phyloP scores from a whole-genome alignment of 2,797 vertebrate species.

The Pteropus rufus region DNA sequence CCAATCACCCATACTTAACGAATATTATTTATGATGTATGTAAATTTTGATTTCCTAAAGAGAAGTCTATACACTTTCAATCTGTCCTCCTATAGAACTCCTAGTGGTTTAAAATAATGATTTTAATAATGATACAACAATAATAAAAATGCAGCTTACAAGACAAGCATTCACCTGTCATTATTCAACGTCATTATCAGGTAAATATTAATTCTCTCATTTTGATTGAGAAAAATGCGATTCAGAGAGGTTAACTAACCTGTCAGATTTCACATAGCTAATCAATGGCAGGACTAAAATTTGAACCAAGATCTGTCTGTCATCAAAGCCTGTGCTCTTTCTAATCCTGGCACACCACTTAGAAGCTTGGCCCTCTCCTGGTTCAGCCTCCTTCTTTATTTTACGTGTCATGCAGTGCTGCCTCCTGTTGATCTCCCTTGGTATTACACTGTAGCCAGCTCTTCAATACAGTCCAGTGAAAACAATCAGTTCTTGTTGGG shows the following conservation, averaged over 20 bases:
- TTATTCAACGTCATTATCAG: background rate
- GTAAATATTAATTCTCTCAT: background rate
- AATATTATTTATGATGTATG: background rate
- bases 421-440: constrained; percentile 2
- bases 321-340: background rate
- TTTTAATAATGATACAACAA: background rate
- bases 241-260: background rate
- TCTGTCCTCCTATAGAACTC: background rate
- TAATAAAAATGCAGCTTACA: background rate
- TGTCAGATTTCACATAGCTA: background rate
- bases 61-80: background rate
- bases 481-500: constrained; percentile 62
- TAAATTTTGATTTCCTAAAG: background rate
- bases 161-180: background rate
- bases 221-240: background rate
- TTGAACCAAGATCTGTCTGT: background rate
- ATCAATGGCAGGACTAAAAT: background rate
- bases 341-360: background rate
- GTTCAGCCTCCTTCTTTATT: background rate
- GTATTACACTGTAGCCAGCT: background rate
- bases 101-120: background rate
- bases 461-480: background rate
- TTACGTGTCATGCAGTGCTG: background rate
- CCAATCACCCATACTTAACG: background rate
- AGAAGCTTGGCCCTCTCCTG: background rate